phyloP scores from a whole-genome alignment of 2,888 invertebrate genomes.

The Cheilosia scutellata region DNA sequence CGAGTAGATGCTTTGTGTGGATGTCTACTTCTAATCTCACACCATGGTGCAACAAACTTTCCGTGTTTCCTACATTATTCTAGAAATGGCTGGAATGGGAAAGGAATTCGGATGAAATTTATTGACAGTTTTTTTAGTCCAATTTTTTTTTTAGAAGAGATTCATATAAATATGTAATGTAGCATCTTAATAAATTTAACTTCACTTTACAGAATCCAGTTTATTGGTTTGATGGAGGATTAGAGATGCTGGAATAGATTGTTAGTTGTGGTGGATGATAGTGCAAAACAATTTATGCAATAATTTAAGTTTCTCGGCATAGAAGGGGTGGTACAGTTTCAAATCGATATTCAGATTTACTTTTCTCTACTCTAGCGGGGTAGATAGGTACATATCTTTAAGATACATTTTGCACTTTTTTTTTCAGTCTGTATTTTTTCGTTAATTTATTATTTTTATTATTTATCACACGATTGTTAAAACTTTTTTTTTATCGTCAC shows the following conservation, averaged over 20 bases:
- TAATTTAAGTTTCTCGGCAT: constrained; percentile 1
- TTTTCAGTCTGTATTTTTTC: not conserved
- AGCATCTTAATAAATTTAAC: not conserved
- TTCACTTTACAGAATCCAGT: not conserved
- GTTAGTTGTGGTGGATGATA: constrained; percentile 1
- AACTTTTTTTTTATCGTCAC: not conserved
- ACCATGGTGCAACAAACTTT: not conserved
- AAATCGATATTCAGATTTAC: constrained; percentile 55
- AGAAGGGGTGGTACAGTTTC: constrained; percentile 33
- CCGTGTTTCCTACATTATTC: not conserved
- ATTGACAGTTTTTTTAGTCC: not conserved
- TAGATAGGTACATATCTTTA: not conserved
- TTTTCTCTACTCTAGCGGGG: not conserved
- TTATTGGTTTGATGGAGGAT: constrained; percentile 3
- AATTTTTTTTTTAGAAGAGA: constrained; percentile 6
- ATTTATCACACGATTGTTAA: not conserved
- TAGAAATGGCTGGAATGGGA: not conserved
- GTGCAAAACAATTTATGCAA: constrained; percentile 2
- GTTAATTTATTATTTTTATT: too few species aligned
- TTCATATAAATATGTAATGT: not conserved
- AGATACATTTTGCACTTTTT: not conserved
- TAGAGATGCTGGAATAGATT: not conserved
- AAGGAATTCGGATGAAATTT: not conserved
- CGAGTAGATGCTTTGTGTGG: too few species aligned
- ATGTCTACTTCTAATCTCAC: not conserved